Base-by-base conservation (phyloP, 1,140 invertebrate species). In the Scaptomyza montana region DNA sequence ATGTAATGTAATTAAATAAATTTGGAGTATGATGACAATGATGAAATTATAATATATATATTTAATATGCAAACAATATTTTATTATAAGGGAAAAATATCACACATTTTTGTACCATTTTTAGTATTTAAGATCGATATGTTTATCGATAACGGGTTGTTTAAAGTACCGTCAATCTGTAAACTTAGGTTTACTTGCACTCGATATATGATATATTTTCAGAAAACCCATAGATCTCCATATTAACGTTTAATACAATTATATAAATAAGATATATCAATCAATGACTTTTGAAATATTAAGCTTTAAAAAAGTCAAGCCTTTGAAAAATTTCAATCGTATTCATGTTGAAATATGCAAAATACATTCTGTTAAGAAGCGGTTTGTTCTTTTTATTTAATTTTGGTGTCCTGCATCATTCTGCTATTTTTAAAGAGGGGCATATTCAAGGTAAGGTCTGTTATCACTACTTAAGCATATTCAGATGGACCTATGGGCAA, bases 141-240 rank as follows among this genome's bases (percentile, higher is more conserved):
- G 12, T 43, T 5, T 9, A 43, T 43, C 12, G 4, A 5, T 43
- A n/a, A n/a, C n/a, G 12, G 39, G 39, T 43, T n/a, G 39, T 43
- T n/a, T 43, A 4, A 1, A 43, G 12, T n/a, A n/a, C 3, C 12
- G 12, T 43, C 39, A n/a, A 12, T n/a, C 9, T 39, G 9, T 12
- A 9, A 25, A 12, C 39, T 41, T 41, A 41, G 39, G 12, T 9
- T 41, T 16, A 16, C 16, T 0, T 16, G 16, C 0, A 16, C 16
- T 16, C 16, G 16, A 16, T 1, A 16, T 1, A 43, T 43, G 9
- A n/a, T 41, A 41, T 41, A 41, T 12, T 43, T 43, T 43, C 4
- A n/a, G 39, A 43, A 43, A 43, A 43, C 39, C n/a, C 39, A 43
- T 43, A n/a, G 39, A 43, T 43, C 39, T 43, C 39, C 39, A 43